Conservation (phyloP, 2,113 vertebrate species). For the Rhagologus leucostigma region DNA sequence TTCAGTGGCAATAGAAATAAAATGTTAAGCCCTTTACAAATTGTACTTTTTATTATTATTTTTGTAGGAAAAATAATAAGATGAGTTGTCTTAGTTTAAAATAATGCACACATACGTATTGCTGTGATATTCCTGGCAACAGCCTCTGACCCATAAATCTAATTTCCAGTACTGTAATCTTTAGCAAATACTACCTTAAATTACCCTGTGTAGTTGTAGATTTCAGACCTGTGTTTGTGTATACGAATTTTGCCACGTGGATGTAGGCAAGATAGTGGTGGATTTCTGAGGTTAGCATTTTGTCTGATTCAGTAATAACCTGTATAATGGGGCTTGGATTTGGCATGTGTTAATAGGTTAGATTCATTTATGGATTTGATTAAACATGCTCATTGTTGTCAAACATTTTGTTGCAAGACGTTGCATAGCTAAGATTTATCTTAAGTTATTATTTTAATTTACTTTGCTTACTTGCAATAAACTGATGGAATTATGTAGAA, state of each 20-base stretch:
- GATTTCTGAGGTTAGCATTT: background rate
- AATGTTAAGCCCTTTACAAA: background rate
- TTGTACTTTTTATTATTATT: background rate
- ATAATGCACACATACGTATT: accelerated
- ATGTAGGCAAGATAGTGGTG: background rate
- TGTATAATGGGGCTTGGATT: background rate
- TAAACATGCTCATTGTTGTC: background rate
- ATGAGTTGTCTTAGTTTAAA: background rate
- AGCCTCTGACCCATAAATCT: background rate
- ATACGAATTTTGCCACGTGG: accelerated
- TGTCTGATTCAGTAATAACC: background rate
- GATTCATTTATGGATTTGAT: background rate
- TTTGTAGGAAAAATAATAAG: background rate
- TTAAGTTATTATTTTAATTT: background rate
- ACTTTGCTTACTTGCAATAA: background rate
- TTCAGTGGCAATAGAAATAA: background rate
- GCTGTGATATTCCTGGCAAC: background rate
- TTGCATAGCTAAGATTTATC: background rate
- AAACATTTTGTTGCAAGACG: background rate
- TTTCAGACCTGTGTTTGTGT: background rate
- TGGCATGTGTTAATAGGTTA: background rate
- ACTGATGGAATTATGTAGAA: background rate
- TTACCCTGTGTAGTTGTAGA: accelerated
- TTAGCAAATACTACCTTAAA: background rate
- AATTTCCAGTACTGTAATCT: background rate